Base-by-base conservation (phyloP, 2,888 invertebrate species). In the Mythimna lalbum region DNA sequence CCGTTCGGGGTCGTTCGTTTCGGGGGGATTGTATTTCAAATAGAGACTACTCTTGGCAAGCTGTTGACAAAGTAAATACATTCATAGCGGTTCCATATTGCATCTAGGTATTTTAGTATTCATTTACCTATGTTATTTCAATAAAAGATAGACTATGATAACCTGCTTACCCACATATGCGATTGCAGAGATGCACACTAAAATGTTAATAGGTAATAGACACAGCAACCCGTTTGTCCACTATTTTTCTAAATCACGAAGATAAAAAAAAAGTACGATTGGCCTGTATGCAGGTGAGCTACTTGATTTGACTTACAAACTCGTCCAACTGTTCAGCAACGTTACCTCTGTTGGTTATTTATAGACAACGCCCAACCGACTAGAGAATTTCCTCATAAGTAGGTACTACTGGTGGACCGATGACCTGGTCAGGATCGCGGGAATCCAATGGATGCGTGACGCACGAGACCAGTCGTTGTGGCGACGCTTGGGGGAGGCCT, bases 81-180 rank as follows among this genome's bases (percentile, higher is more conserved):
- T 39, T 43, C 43, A 43, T 23, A 31, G n/a, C 27, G 39, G 39
- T 69, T 70, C n/a, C 10, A 39, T 74, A 21, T 75, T 76, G 23
- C 43, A 64, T 33, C 39, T 33, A 33, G 39, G 3, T 17, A 55
- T 65, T 73, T 33, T 64, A 64, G n/a, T 36, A 31, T 36, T 47
- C 14, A 64, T 50, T 53, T 10, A 27, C 27, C 27, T 27, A 27
- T 17, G 21, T 19, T 63, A 10, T 17, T 23, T 33, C n/a, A 52
- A n/a, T 69, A 33, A 53, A 27, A 47, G 7, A 23, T 21, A 21
- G 47, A 69, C 36, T 55, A n/a, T n/a, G n/a, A 33, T 43, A 39
- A 27, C 56, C 21, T 56, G 43, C 23, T 39, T 57, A 55, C n/a
- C 31, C 43, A 31, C n/a, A n/a, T n/a, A n/a, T n/a, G n/a, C n/a